These are phyloP conservation scores for Theristus sp. DNA, from an alignment of 2,888 invertebrate species.

Conservation along the genomic window DNA sequence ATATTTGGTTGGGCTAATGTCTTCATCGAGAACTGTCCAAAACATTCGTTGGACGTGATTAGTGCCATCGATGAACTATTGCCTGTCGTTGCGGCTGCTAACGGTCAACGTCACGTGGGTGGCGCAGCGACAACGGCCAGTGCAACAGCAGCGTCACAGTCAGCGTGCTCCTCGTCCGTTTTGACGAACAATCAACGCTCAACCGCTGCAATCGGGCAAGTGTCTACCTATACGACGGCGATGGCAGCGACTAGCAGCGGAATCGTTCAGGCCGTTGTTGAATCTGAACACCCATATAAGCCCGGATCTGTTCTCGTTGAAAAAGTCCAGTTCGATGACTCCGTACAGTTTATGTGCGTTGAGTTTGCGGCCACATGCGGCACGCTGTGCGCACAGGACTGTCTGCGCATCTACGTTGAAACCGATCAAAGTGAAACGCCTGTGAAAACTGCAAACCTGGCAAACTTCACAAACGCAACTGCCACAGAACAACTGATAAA, in stretches of 20 bases:
- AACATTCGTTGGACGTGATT: slow-evolving; percentile 1
- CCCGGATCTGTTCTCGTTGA: slow-evolving; percentile 35
- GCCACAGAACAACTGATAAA: slow-evolving; percentile 30
- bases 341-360: slow-evolving; percentile 72
- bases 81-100: not conserved
- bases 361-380: slow-evolving; percentile 82
- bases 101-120: not conserved
- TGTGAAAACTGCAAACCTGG: slow-evolving; percentile 25
- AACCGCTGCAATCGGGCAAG: no score
- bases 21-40: slow-evolving; percentile 14
- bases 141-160: not conserved
- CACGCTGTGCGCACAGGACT: slow-evolving; percentile 80
- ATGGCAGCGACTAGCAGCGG: not conserved
- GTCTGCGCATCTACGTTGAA: slow-evolving; percentile 38
- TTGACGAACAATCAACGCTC: no score
- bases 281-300: slow-evolving; percentile 88
- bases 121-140: not conserved
- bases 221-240: no score
- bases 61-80: slow-evolving; percentile 7
- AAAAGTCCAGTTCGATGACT: slow-evolving; percentile 59
- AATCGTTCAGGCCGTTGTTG: slow-evolving; percentile 27
- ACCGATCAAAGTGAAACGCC: slow-evolving; percentile 8
- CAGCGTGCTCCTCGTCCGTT: no score
- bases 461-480: no score
- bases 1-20: slow-evolving; percentile 18